Conservation (phyloP, 2,797 vertebrate species). For the Pitangus sulphuratus region DNA sequence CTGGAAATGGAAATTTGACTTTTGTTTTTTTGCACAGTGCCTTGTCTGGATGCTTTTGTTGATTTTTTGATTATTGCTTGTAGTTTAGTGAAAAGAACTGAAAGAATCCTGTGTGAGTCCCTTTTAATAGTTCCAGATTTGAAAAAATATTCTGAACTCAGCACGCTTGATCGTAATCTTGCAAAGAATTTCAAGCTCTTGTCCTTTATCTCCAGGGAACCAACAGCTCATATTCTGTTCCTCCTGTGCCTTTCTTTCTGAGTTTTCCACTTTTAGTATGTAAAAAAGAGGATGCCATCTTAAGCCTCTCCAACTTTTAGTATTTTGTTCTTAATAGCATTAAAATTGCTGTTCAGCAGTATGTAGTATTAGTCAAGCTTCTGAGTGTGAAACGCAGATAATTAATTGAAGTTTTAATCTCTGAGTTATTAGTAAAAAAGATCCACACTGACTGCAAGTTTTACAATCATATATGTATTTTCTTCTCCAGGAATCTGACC, state of each 20-base stretch:
- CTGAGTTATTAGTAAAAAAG: conserved; percentile 15
- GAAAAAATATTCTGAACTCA: conserved; percentile 37
- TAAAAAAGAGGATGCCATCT: neutral
- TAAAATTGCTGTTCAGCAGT: conserved; percentile 43
- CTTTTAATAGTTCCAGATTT: conserved; percentile 34
- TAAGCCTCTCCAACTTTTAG: conserved; percentile 3
- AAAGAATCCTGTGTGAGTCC: neutral
- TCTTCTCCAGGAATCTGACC: neutral
- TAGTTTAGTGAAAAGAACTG: conserved; percentile 25
- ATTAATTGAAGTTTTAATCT: conserved; percentile 60
- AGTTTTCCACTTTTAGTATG: neutral
- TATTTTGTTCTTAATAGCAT: conserved; percentile 34
- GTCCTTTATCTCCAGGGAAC: conserved; percentile 53
- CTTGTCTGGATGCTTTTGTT: conserved; percentile 22
- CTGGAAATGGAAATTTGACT: conserved; percentile 24
- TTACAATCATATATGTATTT: neutral
- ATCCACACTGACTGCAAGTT: neutral
- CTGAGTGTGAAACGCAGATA: conserved; percentile 48
- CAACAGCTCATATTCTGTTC: conserved; percentile 20
- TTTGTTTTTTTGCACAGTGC: neutral
- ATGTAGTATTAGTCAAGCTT: conserved; percentile 56
- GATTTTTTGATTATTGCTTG: conserved; percentile 43
- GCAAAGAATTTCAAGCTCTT: conserved; percentile 54
- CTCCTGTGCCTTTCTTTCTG: conserved; percentile 13
- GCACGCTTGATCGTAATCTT: conserved; percentile 32